Evolutionary conservation across 2,797 vertebrate genomes (phyloP).

Genomic region (Danio kyathit): DNA sequence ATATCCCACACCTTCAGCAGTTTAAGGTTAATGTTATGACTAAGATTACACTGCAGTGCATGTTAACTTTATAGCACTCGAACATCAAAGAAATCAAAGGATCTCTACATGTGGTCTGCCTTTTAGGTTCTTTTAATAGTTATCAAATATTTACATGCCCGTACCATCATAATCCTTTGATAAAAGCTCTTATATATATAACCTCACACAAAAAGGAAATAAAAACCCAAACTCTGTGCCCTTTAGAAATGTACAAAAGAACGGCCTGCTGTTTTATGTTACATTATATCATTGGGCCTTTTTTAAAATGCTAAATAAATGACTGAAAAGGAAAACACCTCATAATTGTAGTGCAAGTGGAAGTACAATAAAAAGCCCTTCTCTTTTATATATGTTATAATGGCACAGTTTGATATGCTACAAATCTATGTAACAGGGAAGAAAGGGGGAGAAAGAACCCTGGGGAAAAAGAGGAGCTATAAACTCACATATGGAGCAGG

Average conservation of each 20-base stretch:
- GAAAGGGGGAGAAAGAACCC: background rate
- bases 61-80: slow-evolving; percentile 20
- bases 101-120: background rate
- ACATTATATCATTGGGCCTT: slow-evolving; percentile 5
- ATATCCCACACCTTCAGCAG: background rate
- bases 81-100: slow-evolving; percentile 38
- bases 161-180: slow-evolving; percentile 28
- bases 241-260: slow-evolving; percentile 11
- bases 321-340: slow-evolving; percentile 13
- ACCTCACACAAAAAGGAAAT: slow-evolving; percentile 4
- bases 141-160: slow-evolving; percentile 40
- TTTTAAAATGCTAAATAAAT: slow-evolving; percentile 35
- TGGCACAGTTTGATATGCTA: slow-evolving; percentile 24
- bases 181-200: slow-evolving; percentile 18
- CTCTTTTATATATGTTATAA: slow-evolving; percentile 5
- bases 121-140: slow-evolving; percentile 37
- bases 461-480: slow-evolving; percentile 24
- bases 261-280: slow-evolving; percentile 10
- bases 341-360: slow-evolving; percentile 26
- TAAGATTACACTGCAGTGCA: background rate
- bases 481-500: slow-evolving; percentile 41
- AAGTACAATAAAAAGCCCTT: slow-evolving; percentile 31
- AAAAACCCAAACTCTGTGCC: background rate
- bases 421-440: slow-evolving; percentile 8
- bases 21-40: background rate